Evolutionary conservation across 1,140 invertebrate genomes (phyloP).

Genomic region (Danaus melanippus): DNA sequence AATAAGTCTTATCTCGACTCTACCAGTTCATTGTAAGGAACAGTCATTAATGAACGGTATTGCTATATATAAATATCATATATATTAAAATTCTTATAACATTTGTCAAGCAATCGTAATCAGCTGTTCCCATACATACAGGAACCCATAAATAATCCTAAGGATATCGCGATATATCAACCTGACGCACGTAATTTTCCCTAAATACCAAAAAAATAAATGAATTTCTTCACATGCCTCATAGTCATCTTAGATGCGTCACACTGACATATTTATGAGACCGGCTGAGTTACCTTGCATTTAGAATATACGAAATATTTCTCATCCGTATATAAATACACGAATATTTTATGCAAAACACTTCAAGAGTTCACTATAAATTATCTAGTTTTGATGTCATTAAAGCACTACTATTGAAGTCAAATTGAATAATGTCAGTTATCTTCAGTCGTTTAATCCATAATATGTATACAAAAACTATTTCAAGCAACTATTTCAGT

Average conservation of each 20-base stretch:
- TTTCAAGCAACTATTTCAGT: too few relatives aligned
- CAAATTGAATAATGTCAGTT: background rate
- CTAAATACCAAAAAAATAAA: slow-evolving; percentile 31
- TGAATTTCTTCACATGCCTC: slow-evolving; percentile 38
- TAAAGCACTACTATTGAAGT: background rate
- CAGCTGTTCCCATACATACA: background rate
- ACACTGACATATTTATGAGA: slow-evolving; percentile 42
- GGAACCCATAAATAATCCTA: slow-evolving; percentile 6
- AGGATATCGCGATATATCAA: slow-evolving; percentile 8
- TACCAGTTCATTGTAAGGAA: too few relatives aligned
- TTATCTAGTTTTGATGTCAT: too few relatives aligned
- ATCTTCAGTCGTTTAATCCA: slow-evolving; percentile 9
- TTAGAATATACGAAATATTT: slow-evolving; percentile 17
- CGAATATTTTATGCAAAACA: too few relatives aligned
- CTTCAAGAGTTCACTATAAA: too few relatives aligned
- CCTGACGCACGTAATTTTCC: slow-evolving; percentile 33
- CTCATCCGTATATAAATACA: background rate
- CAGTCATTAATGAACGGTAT: too few relatives aligned
- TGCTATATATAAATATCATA: too few relatives aligned
- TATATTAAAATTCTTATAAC: slow-evolving; percentile 7
- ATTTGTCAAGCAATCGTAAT: background rate
- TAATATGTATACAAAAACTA: too few relatives aligned
- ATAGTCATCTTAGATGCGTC: slow-evolving; percentile 25
- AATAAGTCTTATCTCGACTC: too few relatives aligned
- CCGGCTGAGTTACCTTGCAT: background rate